Conservation (phyloP, 2,113 vertebrate genomes). For the Thymallus thymallus region DNA sequence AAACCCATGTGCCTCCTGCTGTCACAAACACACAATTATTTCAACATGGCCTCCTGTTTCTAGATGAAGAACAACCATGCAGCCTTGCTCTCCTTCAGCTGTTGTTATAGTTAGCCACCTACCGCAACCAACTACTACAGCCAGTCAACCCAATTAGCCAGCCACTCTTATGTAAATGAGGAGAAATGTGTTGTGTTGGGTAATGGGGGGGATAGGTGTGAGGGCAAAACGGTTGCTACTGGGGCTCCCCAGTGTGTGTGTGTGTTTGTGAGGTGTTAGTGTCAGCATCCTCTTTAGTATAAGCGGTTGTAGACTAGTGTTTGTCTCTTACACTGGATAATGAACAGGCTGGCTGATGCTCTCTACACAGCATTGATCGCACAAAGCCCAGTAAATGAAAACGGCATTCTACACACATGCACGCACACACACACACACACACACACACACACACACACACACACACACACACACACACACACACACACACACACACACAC, state of each 20-base stretch:
- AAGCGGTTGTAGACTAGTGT: background rate
- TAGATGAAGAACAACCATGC: constrained; percentile 4
- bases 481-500: too few species aligned
- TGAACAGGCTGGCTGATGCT: constrained; percentile 54
- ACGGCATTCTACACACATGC: constrained; percentile 50
- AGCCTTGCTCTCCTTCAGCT: constrained; percentile 18
- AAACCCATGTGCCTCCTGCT: constrained; percentile 55
- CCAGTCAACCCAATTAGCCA: background rate
- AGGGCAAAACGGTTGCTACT: background rate
- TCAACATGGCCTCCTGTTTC: constrained; percentile 34
- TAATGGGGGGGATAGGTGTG: too few species aligned
- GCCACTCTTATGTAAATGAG: background rate
- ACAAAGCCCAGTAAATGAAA: constrained; percentile 59
- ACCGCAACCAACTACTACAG: background rate
- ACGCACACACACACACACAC: too few species aligned
- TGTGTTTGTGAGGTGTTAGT: too few species aligned
- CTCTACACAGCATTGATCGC: constrained; percentile 54
- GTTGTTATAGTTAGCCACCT: background rate
- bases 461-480: too few species aligned
- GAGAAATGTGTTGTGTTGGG: too few species aligned
- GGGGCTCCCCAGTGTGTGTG: too few species aligned
- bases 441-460: too few species aligned
- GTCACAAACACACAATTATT: constrained; percentile 36
- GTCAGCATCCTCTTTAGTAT: too few species aligned
- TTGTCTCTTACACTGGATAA: constrained; percentile 51